Conservation (phyloP, 2,888 invertebrate genomes). For the Cordilura impudica region DNA sequence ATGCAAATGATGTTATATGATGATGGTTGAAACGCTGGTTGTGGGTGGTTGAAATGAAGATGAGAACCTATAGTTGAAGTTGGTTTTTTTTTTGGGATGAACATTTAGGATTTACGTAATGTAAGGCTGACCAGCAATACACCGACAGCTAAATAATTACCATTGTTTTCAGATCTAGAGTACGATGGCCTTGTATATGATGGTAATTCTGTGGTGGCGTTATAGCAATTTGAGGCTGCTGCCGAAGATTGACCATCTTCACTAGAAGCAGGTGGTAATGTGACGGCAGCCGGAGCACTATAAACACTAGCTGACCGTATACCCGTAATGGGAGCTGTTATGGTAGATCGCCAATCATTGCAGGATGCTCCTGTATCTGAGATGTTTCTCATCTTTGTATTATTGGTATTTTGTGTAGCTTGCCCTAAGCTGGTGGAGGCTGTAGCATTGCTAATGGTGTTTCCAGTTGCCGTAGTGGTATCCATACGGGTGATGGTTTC, state of each 20-base stretch:
- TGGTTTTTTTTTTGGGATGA: slow-evolving; percentile 34
- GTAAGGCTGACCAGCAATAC: slow-evolving; percentile 75
- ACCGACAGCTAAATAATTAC: slow-evolving; percentile 76
- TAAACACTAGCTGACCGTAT: slow-evolving; percentile 74
- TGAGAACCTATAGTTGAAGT: slow-evolving; percentile 59
- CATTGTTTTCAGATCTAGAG: slow-evolving; percentile 76
- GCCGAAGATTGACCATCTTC: slow-evolving; percentile 66
- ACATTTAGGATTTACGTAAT: slow-evolving; percentile 67
- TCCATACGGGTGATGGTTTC: slow-evolving; percentile 75
- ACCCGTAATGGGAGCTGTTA: slow-evolving; percentile 63
- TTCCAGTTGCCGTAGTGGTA: slow-evolving; percentile 71
- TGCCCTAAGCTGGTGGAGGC: slow-evolving; percentile 59
- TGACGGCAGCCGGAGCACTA: slow-evolving; percentile 74
- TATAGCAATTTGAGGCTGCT: slow-evolving; percentile 71
- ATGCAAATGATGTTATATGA: slow-evolving; percentile 48
- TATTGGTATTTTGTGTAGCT: slow-evolving; percentile 66
- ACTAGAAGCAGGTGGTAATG: slow-evolving; percentile 71
- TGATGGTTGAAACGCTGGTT: slow-evolving; percentile 46
- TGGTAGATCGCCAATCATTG: slow-evolving; percentile 68
- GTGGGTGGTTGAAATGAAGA: slow-evolving; percentile 61
- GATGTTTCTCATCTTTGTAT: slow-evolving; percentile 62
- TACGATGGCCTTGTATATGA: slow-evolving; percentile 74
- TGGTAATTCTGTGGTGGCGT: slow-evolving; percentile 72
- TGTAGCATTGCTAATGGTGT: slow-evolving; percentile 59
- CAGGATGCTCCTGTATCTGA: slow-evolving; percentile 37